Evolutionary conservation across 2,797 vertebrate species (phyloP).

Genomic region (Myripristis murdjan): DNA sequence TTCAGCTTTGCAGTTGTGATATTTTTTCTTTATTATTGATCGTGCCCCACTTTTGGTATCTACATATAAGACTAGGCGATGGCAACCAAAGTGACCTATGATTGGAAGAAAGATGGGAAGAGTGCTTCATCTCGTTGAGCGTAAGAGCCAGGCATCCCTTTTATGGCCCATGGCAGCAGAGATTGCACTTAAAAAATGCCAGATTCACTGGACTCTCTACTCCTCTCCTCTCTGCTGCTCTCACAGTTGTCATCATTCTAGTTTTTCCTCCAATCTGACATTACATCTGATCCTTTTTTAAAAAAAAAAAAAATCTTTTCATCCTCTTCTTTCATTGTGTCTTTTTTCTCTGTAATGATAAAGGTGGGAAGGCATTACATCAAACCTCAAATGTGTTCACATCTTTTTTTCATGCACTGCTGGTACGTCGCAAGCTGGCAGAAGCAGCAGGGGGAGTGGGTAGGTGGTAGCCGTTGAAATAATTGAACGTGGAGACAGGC

Average conservation of each 20-base stretch:
- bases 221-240: slow-evolving; percentile 21
- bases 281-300: slow-evolving; percentile 19
- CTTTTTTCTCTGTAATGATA: slow-evolving; percentile 27
- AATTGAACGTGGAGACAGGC: neutral
- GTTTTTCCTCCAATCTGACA: slow-evolving; percentile 19
- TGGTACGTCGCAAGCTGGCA: slow-evolving; percentile 2
- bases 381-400: slow-evolving; percentile 47
- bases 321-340: slow-evolving; percentile 21
- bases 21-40: too few species aligned
- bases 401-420: slow-evolving; percentile 37
- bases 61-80: too few species aligned
- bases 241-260: slow-evolving; percentile 16
- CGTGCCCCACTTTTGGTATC: too few species aligned
- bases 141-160: slow-evolving; percentile 27
- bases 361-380: slow-evolving; percentile 45
- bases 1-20: too few species aligned
- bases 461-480: neutral
- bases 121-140: slow-evolving; percentile 22
- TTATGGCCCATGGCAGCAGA: slow-evolving; percentile 26
- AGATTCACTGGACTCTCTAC: slow-evolving; percentile 18
- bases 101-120: neutral
- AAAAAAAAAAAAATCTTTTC: slow-evolving; percentile 4
- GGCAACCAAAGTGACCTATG: too few species aligned
- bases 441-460: neutral
- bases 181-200: slow-evolving; percentile 41